Conservation (phyloP, 2,888 invertebrate genomes). For the Trissolcus brochymenae region DNA sequence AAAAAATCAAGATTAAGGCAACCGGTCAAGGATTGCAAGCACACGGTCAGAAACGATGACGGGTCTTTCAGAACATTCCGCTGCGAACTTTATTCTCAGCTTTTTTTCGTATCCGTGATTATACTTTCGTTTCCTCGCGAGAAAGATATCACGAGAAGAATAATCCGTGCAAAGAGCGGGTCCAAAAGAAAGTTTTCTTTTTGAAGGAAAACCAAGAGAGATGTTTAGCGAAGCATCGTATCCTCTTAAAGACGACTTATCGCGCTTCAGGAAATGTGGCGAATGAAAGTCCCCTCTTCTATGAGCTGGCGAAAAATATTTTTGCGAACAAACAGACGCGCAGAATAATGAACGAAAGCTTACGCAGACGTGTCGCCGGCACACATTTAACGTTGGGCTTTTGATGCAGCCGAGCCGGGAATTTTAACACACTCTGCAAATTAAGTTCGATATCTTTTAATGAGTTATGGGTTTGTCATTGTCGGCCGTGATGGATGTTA, state of each 20-base stretch:
- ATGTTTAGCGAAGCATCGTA: conserved; percentile 63
- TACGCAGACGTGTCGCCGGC: conserved; percentile 5
- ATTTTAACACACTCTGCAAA: too few species aligned
- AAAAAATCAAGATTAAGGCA: conserved; percentile 22
- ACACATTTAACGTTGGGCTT: too few species aligned
- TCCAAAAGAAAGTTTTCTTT: conserved; percentile 60
- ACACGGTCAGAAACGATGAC: conserved; percentile 37
- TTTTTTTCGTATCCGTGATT: conserved; percentile 39
- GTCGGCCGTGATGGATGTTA: too few species aligned
- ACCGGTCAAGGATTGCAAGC: conserved; percentile 35
- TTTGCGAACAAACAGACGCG: conserved; percentile 25
- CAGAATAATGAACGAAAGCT: conserved; percentile 35
- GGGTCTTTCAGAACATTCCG: conserved; percentile 33
- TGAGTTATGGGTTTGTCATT: not conserved
- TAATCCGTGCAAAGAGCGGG: conserved; percentile 53
- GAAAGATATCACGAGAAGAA: conserved; percentile 49
- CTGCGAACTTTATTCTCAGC: conserved; percentile 46
- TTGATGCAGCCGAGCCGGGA: too few species aligned
- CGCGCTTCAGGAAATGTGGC: conserved; percentile 66
- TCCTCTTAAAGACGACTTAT: conserved; percentile 70
- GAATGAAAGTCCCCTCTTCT: conserved; percentile 62
- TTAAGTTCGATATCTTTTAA: too few species aligned
- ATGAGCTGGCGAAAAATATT: conserved; percentile 40
- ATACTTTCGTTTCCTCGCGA: conserved; percentile 45
- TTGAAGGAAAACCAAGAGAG: conserved; percentile 59